Evolutionary conservation across 2,797 vertebrate species (phyloP), one percentile per base, ranked within the genome.

Genomic region (Xenentodon cancila): DNA sequence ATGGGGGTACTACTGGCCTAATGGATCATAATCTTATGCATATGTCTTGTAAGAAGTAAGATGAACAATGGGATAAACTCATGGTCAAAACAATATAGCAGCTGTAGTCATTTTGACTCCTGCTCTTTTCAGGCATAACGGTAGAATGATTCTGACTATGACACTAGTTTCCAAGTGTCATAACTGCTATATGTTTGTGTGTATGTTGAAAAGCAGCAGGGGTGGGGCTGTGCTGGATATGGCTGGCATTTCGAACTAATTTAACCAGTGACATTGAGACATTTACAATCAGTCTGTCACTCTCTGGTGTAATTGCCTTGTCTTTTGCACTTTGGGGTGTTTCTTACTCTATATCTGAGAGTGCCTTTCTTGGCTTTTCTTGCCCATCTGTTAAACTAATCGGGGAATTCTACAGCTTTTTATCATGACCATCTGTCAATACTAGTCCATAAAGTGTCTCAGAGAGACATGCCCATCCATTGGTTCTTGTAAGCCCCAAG

Each of bases 401-500:
- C 68, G 73, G 79, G 87, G 81, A 82, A 89, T 87, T 78, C 80
- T 81, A 67, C 77, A 76, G 80, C 82, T 81, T 87, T 91, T 89
- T 88, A 86, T 66, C 75, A 72, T 75, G 69, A 77, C 91, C 91
- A 90, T 92, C 90, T 91, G 90, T 92, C 90, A 91, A 85, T 89
- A 85, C 81, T 80, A 77, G 82, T 88, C 87, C 76, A 86, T 82
- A 72, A 48, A 89, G 84, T 89, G 82, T 79, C 89, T 81, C 82
- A 76, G 77, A 79, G 78, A 63, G 78, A 77, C 49, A 59, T 82
- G 75, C 67, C 72, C 69, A 59, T 85, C 65, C 67, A 77, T 77
- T 71, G 75, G 59, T 79, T 80, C 75, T 84, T 45, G 54, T 80
- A 62, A 84, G 80, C 81, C 78, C 64, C 63, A 60, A 16, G 49